Evolutionary conservation across 2,888 invertebrate species (phyloP).

Genomic region (Dyspetes luteomarginatus): DNA sequence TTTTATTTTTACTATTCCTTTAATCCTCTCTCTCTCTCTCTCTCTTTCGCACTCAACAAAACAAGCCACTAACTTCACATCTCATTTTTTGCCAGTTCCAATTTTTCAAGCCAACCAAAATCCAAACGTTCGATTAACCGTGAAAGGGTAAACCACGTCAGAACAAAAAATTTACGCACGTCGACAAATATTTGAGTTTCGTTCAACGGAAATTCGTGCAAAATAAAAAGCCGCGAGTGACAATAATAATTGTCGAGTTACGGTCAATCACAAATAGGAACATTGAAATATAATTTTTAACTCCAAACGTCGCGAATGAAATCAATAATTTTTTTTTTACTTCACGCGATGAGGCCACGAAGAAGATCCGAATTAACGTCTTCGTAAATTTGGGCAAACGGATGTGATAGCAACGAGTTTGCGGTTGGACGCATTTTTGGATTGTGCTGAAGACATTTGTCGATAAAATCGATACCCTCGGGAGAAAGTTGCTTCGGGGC

Average conservation of each 20-base stretch:
- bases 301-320: not conserved
- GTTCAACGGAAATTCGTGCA: slow-evolving; percentile 21
- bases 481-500: slow-evolving; percentile 90
- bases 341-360: slow-evolving; percentile 59
- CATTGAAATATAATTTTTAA: slow-evolving; percentile 18
- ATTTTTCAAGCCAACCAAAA: no score
- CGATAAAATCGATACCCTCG: slow-evolving; percentile 93
- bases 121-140: not conserved
- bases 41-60: no score
- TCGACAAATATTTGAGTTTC: slow-evolving; percentile 31
- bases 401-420: slow-evolving; percentile 88
- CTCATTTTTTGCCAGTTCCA: no score
- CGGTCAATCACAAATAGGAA: slow-evolving; percentile 20
- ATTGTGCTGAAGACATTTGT: slow-evolving; percentile 92
- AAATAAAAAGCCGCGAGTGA: not conserved
- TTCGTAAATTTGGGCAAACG: slow-evolving; percentile 86
- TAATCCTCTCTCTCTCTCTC: no score
- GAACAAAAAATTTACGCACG: not conserved
- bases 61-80: no score
- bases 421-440: slow-evolving; percentile 90
- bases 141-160: not conserved
- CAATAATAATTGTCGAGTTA: not conserved
- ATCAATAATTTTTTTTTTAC: slow-evolving; percentile 15
- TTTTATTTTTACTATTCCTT: no score
- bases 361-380: slow-evolving; percentile 77